phyloP scores from a whole-genome alignment of 2,113 vertebrate species.

The Syngnathus floridae region DNA sequence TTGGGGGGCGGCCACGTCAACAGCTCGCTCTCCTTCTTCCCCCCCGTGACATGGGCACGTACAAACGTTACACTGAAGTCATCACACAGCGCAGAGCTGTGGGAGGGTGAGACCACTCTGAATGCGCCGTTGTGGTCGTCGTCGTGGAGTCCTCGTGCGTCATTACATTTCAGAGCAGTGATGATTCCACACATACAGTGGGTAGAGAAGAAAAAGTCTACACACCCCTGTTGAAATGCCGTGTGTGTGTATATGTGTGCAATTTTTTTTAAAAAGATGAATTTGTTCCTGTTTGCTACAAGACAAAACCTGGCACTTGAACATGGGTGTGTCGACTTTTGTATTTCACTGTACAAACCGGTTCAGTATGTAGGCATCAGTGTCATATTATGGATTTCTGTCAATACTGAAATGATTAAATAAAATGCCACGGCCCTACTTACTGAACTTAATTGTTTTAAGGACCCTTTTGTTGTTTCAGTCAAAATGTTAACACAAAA shows the following conservation, averaged over 20 bases:
- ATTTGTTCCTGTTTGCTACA: background rate
- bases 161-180: conserved; percentile 45
- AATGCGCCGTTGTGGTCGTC: conserved; percentile 73
- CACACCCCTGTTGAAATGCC: background rate
- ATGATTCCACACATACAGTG: conserved; percentile 33
- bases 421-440: conserved; percentile 37
- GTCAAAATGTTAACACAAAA: conserved; percentile 47
- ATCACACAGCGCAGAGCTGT: conserved; percentile 87
- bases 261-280: background rate
- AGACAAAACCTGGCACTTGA: background rate
- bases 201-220: background rate
- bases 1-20: conserved; percentile 74
- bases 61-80: conserved; percentile 95
- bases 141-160: conserved; percentile 51
- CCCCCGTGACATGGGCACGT: conserved; percentile 92
- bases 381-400: conserved; percentile 12
- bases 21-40: conserved; percentile 89
- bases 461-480: conserved; percentile 27
- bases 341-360: background rate
- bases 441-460: conserved; percentile 15
- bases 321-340: conserved; percentile 1
- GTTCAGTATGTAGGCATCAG: conserved; percentile 31
- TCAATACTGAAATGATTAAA: conserved; percentile 23
- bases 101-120: background rate
- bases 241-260: too few species aligned